Base-by-base conservation (phyloP, 2,797 vertebrate genomes). In the Spinus olivaceus region DNA sequence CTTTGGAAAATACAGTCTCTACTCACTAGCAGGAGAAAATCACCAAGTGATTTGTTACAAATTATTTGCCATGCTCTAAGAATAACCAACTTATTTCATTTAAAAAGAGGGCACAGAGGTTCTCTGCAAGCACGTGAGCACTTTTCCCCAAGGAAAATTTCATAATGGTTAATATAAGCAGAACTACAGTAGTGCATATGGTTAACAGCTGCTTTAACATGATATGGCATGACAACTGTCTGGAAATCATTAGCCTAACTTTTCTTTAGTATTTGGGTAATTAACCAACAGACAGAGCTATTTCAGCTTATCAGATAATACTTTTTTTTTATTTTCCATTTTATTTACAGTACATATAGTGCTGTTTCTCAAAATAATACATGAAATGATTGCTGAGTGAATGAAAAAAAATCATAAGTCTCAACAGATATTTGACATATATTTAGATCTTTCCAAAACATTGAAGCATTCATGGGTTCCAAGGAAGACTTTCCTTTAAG, bases 121-220 rank as follows among this genome's bases (percentile, higher is more conserved):
- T 94, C 53, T 81, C 49, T 90, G 66, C 41, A 70, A 95, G 87
- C 94, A 94, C 14, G 2, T 83, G 91, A 94, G 49, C 66, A 2
- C 51, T 95, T 88, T 76, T 88, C 85, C 94, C 92, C 63, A 94
- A 96, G 82, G 94, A 95, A 90, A 92, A 92, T 92, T 92, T 97
- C 94, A 90, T 94, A 92, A 91, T 90, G 64, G 85, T 88, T 96
- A 79, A 91, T 96, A 88, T 90, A 94, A 92, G 88, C 67, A 91
- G 91, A 90, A 70, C 89, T 96, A 94, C 95, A 97, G 95, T 96
- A 97, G 94, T 95, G 91, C 95, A 95, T 96, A 95, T 97, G 96
- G 96, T 80, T 94, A 96, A 82, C 96, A 97, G 96, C 95, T 97
- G 96, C 95, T 94, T 95, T 91, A 95, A 92, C 88, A 94, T 96